Evolutionary conservation across 92 coral and sea anemone genomes (phyloP).

Genomic region (Palythoa caribaeorum): DNA sequence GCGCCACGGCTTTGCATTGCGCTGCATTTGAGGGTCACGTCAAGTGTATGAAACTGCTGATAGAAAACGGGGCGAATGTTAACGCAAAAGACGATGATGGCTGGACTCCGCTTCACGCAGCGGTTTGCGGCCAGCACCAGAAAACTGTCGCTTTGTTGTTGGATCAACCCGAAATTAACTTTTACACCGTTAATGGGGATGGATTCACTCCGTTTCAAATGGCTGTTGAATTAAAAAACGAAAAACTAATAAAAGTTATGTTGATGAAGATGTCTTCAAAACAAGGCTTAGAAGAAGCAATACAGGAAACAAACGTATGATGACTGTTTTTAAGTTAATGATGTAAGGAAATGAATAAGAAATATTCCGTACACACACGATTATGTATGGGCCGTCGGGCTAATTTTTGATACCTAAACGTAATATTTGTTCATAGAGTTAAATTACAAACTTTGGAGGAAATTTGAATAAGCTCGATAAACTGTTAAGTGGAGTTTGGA

Average conservation of each 20-base stretch:
- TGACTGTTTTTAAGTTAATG: neutral
- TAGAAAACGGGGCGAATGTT: constrained; percentile 78
- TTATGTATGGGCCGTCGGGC: no score
- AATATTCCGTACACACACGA: no score
- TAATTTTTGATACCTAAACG: no score
- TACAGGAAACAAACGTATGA: constrained; percentile 61
- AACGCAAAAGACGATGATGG: constrained; percentile 82
- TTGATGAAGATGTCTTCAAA: constrained; percentile 64
- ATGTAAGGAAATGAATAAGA: no score
- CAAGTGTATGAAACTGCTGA: constrained; percentile 67
- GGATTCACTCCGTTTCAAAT: constrained; percentile 88
- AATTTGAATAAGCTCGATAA: no score
- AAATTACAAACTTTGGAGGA: no score
- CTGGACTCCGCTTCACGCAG: constrained; percentile 89
- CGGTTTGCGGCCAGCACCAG: constrained; percentile 74
- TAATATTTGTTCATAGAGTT: no score
- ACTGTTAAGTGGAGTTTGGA: no score
- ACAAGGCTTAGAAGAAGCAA: constrained; percentile 49
- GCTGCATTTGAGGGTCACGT: constrained; percentile 85
- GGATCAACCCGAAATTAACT: constrained; percentile 67
- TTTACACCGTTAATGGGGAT: constrained; percentile 73
- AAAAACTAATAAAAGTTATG: constrained; percentile 68
- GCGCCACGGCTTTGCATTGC: constrained; percentile 87
- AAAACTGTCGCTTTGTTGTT: constrained; percentile 71
- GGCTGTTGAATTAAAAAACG: constrained; percentile 82